Evolutionary conservation across 2,888 invertebrate genomes (phyloP).

Genomic region (Bellardia pandia): DNA sequence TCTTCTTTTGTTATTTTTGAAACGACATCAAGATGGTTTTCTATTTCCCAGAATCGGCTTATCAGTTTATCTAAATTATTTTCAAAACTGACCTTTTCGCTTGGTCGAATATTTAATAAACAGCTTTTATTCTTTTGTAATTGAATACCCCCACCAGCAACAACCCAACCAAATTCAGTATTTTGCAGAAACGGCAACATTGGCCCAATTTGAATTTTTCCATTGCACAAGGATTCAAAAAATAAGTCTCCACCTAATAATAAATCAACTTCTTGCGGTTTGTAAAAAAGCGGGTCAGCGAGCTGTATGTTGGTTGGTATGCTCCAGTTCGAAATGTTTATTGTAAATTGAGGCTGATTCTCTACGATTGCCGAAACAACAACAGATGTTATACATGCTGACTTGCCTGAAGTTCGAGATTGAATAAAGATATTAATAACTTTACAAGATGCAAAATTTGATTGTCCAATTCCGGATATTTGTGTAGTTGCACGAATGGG

Average conservation of each 20-base stretch:
- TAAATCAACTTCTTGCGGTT: constrained; percentile 53
- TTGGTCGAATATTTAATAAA: neutral
- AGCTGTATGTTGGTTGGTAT: constrained; percentile 60
- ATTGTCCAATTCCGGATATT: constrained; percentile 50
- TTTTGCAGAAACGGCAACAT: constrained; percentile 66
- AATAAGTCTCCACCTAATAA: constrained; percentile 65
- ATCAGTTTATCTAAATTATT: constrained; percentile 23
- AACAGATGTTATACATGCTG: neutral
- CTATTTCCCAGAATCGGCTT: neutral
- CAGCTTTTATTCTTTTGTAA: neutral
- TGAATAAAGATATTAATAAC: neutral
- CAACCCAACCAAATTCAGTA: constrained; percentile 69
- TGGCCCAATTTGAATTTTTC: constrained; percentile 59
- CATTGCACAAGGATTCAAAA: constrained; percentile 58
- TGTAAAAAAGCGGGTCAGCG: constrained; percentile 63
- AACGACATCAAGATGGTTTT: no score
- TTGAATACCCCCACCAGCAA: constrained; percentile 54
- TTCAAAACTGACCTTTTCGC: neutral
- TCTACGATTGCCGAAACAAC: constrained; percentile 43
- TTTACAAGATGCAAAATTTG: constrained; percentile 22
- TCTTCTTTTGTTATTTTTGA: no score
- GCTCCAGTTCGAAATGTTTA: constrained; percentile 39
- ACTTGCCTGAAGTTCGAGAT: neutral
- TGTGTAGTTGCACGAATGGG: neutral
- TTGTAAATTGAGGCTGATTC: constrained; percentile 39